A percentile compares a stretch with the other conserved stretches of the same genome.
phyloP scores from a whole-genome alignment of 2,888 invertebrate species.

The Pammene fasciana region DNA sequence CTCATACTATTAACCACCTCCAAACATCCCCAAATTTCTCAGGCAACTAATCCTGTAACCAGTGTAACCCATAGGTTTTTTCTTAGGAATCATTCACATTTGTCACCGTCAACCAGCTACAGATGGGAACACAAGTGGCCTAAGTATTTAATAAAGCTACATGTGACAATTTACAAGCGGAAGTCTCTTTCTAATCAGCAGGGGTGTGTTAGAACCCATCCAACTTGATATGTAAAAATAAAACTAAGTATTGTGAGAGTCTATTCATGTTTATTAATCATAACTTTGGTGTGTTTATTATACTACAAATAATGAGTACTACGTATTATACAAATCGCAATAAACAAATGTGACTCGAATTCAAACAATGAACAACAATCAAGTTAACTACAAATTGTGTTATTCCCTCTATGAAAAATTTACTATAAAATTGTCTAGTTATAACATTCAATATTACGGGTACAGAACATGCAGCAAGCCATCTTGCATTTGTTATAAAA shows the following conservation, averaged over 20 bases:
- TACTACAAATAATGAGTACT: slow-evolving; percentile 78
- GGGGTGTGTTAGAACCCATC: too few relatives aligned
- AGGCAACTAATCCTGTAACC: too few relatives aligned
- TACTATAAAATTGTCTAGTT: slow-evolving; percentile 62
- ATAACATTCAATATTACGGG: slow-evolving; percentile 51
- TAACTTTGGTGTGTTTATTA: slow-evolving; percentile 83
- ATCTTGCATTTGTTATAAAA: slow-evolving; percentile 13
- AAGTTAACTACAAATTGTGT: slow-evolving; percentile 44
- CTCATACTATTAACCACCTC: too few relatives aligned
- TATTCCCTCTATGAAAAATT: slow-evolving; percentile 51
- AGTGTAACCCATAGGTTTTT: too few relatives aligned
- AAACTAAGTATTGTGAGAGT: slow-evolving; percentile 70
- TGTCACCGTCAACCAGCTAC: too few relatives aligned
- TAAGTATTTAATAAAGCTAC: too few relatives aligned
- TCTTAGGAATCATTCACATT: too few relatives aligned
- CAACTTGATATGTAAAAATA: slow-evolving; percentile 48
- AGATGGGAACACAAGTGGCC: too few relatives aligned
- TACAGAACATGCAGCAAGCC: slow-evolving; percentile 26
- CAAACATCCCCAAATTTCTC: too few relatives aligned
- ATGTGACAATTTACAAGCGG: too few relatives aligned
- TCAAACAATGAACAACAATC: slow-evolving; percentile 53
- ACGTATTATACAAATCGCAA: slow-evolving; percentile 69
- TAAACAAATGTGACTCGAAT: slow-evolving; percentile 58
- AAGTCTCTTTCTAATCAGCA: too few relatives aligned
- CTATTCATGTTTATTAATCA: slow-evolving; percentile 79